Conservation (phyloP, 1,140 invertebrate species). For the Procambarus clarkii region DNA sequence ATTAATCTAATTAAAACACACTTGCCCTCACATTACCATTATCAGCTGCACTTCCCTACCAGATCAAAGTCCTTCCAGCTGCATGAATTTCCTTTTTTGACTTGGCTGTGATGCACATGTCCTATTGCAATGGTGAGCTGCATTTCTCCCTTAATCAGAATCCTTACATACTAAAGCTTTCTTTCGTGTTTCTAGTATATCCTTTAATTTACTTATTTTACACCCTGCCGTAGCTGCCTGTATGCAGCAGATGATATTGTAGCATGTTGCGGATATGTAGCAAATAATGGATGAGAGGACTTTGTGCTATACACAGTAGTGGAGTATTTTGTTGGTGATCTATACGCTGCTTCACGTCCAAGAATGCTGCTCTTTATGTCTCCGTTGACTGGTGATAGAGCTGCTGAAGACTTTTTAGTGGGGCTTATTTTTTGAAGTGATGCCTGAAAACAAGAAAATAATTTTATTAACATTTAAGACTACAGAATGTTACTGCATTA, state of each 20-base stretch:
- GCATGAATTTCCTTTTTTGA: too few species aligned
- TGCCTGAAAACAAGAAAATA: conserved; percentile 24
- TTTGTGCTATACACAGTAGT: neutral
- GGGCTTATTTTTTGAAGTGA: conserved; percentile 50
- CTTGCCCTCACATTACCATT: neutral
- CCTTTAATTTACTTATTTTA: conserved; percentile 22
- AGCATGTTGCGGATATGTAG: conserved; percentile 58
- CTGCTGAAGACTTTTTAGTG: conserved; percentile 34
- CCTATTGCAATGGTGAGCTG: neutral
- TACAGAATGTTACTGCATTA: too few species aligned
- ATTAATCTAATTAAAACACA: neutral
- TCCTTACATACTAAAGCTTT: neutral
- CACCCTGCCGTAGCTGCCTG: conserved; percentile 60
- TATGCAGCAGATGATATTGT: conserved; percentile 65
- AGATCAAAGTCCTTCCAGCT: too few species aligned
- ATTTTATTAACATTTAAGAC: neutral
- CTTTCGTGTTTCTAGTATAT: neutral
- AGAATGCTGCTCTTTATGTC: neutral
- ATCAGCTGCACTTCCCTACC: neutral
- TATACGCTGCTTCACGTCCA: conserved; percentile 16
- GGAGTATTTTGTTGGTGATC: conserved; percentile 55
- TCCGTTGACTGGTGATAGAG: conserved; percentile 46
- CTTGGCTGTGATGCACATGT: neutral
- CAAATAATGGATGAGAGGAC: conserved; percentile 54
- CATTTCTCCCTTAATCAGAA: neutral